A percentile compares a stretch with the other conserved stretches of the same genome.
phyloP scores from a whole-genome alignment of 2,888 invertebrate genomes.

The Lepidocyrtoides sp. region DNA sequence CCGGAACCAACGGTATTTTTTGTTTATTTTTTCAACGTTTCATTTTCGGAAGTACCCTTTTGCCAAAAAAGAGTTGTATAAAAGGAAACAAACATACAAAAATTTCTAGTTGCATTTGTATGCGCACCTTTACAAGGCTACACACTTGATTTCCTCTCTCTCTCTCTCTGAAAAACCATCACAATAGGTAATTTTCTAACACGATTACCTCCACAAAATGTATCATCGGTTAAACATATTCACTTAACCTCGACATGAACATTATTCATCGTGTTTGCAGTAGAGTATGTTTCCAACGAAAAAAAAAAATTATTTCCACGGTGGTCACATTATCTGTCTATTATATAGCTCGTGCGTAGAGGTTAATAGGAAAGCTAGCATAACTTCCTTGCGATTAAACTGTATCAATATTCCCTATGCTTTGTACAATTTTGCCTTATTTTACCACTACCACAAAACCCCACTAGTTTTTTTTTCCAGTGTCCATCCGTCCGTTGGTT shows the following conservation, averaged over 20 bases:
- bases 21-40: constrained; percentile 6
- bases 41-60: constrained; percentile 20
- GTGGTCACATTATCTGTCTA: constrained; percentile 5
- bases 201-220: not conserved
- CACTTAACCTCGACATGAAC: constrained; percentile 53
- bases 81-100: not conserved
- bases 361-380: not conserved
- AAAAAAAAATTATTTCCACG: not conserved
- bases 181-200: constrained; percentile 33
- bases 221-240: constrained; percentile 31
- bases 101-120: not conserved
- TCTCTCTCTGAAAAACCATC: not conserved
- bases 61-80: not conserved
- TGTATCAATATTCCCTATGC: constrained; percentile 63
- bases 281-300: not conserved
- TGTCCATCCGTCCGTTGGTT: constrained; percentile 25
- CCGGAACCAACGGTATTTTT: constrained; percentile 36
- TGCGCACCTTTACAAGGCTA: not conserved
- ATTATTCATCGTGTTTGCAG: constrained; percentile 15
- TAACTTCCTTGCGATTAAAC: constrained; percentile 46
- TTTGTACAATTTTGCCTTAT: constrained; percentile 30
- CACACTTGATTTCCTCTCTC: constrained; percentile 15
- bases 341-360: constrained; percentile 61
- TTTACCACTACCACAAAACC: constrained; percentile 4
- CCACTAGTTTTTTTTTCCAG: not conserved